These are phyloP conservation scores for Dusona sp. DNA, from an alignment of 2,888 invertebrate species.

Conservation along the genomic window DNA sequence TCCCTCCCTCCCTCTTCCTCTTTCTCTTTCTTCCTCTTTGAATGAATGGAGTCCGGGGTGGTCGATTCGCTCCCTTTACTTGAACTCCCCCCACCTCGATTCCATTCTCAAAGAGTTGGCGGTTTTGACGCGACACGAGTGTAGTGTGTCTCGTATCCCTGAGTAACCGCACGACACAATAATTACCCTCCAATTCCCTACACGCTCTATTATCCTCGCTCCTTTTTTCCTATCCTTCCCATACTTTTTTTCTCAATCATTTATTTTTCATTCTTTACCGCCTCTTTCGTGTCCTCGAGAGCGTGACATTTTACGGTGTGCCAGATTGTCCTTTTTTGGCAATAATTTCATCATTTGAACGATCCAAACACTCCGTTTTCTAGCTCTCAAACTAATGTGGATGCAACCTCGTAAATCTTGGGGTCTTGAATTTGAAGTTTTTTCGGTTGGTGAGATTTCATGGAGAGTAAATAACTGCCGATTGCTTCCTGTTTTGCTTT, in stretches of 20 bases:
- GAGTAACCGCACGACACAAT: constrained; percentile 65
- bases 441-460: neutral
- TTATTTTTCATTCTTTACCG: constrained; percentile 25
- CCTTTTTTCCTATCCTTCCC: constrained; percentile 37
- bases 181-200: constrained; percentile 65
- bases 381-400: neutral
- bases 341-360: constrained; percentile 58
- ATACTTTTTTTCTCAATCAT: constrained; percentile 9
- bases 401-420: constrained; percentile 58
- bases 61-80: constrained; percentile 55
- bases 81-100: constrained; percentile 39
- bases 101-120: constrained; percentile 54
- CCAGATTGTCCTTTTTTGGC: constrained; percentile 48
- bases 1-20: neutral
- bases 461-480: neutral
- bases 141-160: constrained; percentile 30
- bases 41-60: constrained; percentile 43
- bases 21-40: constrained; percentile 7
- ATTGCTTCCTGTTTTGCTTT: neutral
- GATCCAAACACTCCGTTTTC: constrained; percentile 44
- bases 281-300: constrained; percentile 58
- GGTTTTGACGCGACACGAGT: constrained; percentile 59
- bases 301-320: constrained; percentile 71
- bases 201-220: constrained; percentile 36
- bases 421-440: neutral